Evolutionary conservation across 2,888 invertebrate species (phyloP).

Genomic region (Noctua comes): DNA sequence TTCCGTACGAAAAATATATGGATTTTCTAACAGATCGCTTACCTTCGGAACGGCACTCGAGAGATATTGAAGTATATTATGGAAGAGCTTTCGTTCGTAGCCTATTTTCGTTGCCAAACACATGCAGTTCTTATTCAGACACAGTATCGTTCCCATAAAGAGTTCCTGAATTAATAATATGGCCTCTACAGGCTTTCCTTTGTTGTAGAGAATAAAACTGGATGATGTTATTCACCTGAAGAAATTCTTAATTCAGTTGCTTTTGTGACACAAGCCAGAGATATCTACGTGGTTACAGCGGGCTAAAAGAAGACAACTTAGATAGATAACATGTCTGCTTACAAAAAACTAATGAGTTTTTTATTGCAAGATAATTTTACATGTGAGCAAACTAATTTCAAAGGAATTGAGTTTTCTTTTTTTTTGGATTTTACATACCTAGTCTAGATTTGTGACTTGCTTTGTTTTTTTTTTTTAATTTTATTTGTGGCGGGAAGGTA

Average conservation of each 20-base stretch:
- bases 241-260: slow-evolving; percentile 16
- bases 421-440: neutral
- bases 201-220: slow-evolving; percentile 27
- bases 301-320: neutral
- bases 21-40: slow-evolving; percentile 35
- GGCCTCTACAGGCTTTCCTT: slow-evolving; percentile 16
- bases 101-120: slow-evolving; percentile 2
- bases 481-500: no score
- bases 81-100: neutral
- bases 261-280: slow-evolving; percentile 1
- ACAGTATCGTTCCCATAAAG: slow-evolving; percentile 15
- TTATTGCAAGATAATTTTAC: slow-evolving; percentile 10
- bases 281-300: neutral
- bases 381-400: neutral
- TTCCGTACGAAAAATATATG: slow-evolving; percentile 46
- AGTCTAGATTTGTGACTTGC: slow-evolving; percentile 8
- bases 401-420: neutral
- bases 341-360: slow-evolving; percentile 20
- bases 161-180: slow-evolving; percentile 44
- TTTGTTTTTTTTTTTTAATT: neutral
- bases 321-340: neutral
- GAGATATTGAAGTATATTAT: slow-evolving; percentile 22
- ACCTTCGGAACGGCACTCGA: slow-evolving; percentile 8
- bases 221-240: slow-evolving; percentile 31
- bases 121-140: slow-evolving; percentile 25